Base-by-base conservation (phyloP, 2,113 vertebrate species). In the Poicephalus gulielmi region DNA sequence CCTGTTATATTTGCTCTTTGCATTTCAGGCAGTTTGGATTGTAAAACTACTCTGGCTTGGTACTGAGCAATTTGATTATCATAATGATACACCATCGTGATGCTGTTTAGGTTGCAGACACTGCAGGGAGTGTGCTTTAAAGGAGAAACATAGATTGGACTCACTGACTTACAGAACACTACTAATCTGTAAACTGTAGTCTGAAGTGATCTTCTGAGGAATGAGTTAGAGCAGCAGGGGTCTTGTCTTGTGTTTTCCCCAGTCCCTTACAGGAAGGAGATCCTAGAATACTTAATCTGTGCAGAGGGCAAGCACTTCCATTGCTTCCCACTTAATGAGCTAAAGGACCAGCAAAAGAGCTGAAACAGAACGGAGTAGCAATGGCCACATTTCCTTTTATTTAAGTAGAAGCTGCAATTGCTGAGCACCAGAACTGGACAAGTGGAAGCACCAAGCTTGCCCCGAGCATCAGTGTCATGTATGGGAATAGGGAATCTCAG, bases 21-120 rank as follows among this genome's bases (percentile, higher is more conserved):
- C 90, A 70, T 94, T 95, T 96, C 88, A 75, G 85, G 79, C 35
- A 50, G 76, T 59, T 94, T 86, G 88, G 68, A 70, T 66, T 35
- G 55, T 88, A 68, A 62, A 92, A 44, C 33, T 78, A 6, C 39
- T 74, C 83, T 86, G 39, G 12, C 60, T 81, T 55, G 33, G 30
- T 81, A 33, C 35, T 43, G 46, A 85, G 27, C 43, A 44, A 35
- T 74, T 46, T 35, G 28, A 30, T 62, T 74, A 11, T 30, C 17
- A 9, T 10, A 41, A 13, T 11, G 28, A 53, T 63, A 17, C 7
- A 10, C 16, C 7, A 27, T 19, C n/a, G 10, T 39, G 73, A 41
- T 57, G n/a, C 57, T 90, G 41, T 31, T 86, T 44, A 66, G 73
- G 30, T 33, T 18, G 4, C 33, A 92, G 60, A 41, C 17, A 10